Evolutionary conservation across 1,140 invertebrate species (phyloP).

Genomic region (Zeugodacus cucurbitae): DNA sequence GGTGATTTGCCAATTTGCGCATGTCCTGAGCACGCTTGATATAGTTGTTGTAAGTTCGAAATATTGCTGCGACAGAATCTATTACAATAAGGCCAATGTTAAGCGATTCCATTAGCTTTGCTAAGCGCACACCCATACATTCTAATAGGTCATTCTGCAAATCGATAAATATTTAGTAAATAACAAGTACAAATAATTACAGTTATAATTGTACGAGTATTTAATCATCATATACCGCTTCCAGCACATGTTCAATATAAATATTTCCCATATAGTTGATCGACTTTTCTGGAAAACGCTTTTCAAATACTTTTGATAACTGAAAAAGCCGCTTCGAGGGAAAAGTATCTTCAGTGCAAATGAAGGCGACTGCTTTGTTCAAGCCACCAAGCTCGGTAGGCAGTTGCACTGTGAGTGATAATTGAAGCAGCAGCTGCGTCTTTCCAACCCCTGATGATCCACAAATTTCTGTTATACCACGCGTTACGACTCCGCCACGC

Average conservation of each 20-base stretch:
- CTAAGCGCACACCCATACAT: conserved; percentile 70
- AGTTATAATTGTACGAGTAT: neutral
- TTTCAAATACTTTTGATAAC: conserved; percentile 59
- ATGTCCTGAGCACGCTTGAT: conserved; percentile 71
- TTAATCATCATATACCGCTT: conserved; percentile 67
- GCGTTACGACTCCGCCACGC: conserved; percentile 77
- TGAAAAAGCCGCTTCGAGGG: conserved; percentile 75
- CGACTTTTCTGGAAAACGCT: conserved; percentile 51
- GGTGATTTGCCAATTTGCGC: conserved; percentile 68
- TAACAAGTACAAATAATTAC: neutral
- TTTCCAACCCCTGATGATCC: conserved; percentile 87
- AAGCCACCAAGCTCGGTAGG: conserved; percentile 56
- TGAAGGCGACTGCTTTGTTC: conserved; percentile 74
- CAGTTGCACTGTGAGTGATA: conserved; percentile 68
- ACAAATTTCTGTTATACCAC: conserved; percentile 84
- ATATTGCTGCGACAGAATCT: conserved; percentile 81
- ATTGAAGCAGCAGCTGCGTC: conserved; percentile 85
- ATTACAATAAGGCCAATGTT: conserved; percentile 76
- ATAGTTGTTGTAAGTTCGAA: conserved; percentile 72
- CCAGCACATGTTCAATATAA: conserved; percentile 67
- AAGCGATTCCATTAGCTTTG: conserved; percentile 65
- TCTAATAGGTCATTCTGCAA: conserved; percentile 64
- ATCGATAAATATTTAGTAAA: neutral
- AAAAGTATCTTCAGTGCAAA: conserved; percentile 82
- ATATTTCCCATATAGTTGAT: conserved; percentile 59